Evolutionary conservation across 2,113 vertebrate genomes (phyloP), one percentile per base, ranked within the genome.

Genomic region (Strix aluco): DNA sequence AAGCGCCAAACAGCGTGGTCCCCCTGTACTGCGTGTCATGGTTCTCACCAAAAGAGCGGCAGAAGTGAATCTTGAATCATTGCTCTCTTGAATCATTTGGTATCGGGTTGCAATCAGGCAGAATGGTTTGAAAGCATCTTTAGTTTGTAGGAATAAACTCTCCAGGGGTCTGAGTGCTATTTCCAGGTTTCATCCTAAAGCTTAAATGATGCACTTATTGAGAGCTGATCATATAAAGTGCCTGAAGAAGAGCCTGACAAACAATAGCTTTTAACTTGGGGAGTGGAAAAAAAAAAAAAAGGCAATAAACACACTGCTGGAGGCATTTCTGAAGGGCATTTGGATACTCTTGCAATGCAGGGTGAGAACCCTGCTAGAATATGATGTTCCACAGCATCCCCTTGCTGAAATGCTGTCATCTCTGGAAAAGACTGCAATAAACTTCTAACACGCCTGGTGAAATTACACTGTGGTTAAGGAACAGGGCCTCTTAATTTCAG

Each of bases 111-210:
- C 54, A 95, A 82, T 96, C 83, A 94, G 62, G 92, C 83, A 87
- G 81, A 95, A 94, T 69, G 58, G 38, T 63, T 80, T 94, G 92
- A 95, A 96, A 95, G 74, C 86, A 80, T 89, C 58, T 84, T 90
- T 90, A 67, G 63, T 84, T 81, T 85, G 70, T 59, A 81, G 86
- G 73, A 92, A 49, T 30, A 27, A 91, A 75, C 44, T 92, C 94
- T 81, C 83, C 65, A 83, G 88, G 90, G 88, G 40, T 81, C 78
- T 84, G 29, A 92, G 81, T 89, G 84, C 78, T 92, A 54, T 95
- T 94, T 96, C 26, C 78, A 88, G 44, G 54, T 90, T 96, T 93
- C 40, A 82, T 93, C 73, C 49, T 90, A 77, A 91, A 93, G 62
- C 30, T 69, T 82, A 92, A 94, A 85, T 73, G 81, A 42, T 86